phyloP scores from a whole-genome alignment of 2,797 vertebrate species.

The Brachymystax lenok region DNA sequence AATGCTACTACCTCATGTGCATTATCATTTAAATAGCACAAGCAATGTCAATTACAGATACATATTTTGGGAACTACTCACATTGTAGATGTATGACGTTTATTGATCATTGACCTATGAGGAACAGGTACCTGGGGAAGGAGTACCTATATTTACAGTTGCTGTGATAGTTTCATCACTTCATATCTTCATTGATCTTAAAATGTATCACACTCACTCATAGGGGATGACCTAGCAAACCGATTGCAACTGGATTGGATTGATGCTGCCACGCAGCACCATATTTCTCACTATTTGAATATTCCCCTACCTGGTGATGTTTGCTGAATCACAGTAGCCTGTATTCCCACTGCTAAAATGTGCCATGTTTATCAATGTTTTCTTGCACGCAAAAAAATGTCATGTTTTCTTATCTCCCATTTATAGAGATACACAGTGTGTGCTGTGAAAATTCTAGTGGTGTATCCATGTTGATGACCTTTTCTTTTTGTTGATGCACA shows the following conservation, averaged over 20 bases:
- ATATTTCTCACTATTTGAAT: constrained; percentile 6
- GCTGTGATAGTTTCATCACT: constrained; percentile 12
- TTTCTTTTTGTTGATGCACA: constrained; percentile 67
- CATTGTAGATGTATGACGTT: not conserved
- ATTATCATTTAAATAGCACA: not conserved
- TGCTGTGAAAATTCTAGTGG: constrained; percentile 56
- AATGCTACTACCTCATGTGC: not conserved
- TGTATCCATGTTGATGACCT: constrained; percentile 68
- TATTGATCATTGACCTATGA: not conserved
- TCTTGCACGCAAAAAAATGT: constrained; percentile 29
- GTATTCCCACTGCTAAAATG: constrained; percentile 60
- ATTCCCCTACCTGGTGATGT: constrained; percentile 43
- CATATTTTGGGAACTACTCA: not conserved
- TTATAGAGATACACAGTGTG: constrained; percentile 33
- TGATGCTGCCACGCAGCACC: not conserved
- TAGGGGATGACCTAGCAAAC: constrained; percentile 17
- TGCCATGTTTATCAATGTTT: constrained; percentile 60
- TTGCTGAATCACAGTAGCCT: constrained; percentile 46
- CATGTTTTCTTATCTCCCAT: constrained; percentile 49
- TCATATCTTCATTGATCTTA: constrained; percentile 29
- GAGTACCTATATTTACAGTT: not conserved
- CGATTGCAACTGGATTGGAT: constrained; percentile 21
- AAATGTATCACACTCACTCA: constrained; percentile 18
- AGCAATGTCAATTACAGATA: not conserved
- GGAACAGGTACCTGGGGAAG: not conserved